A percentile compares a stretch with the other conserved stretches of the same genome.
Conservation (phyloP, 2,888 invertebrate genomes). For the Luperina nickerlii region DNA sequence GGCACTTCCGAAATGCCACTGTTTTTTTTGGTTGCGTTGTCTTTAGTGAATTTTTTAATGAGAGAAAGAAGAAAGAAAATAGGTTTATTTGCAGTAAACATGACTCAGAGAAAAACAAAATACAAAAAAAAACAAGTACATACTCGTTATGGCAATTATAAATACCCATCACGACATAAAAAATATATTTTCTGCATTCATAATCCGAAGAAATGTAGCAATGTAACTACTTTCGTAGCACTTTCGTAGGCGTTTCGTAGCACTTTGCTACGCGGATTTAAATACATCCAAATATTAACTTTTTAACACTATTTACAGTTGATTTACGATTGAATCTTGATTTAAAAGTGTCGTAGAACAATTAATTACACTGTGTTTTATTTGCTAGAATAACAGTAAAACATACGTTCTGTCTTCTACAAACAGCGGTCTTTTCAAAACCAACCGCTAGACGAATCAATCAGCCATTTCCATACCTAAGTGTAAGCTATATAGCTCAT, state of each 20-base stretch:
- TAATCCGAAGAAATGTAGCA: background rate
- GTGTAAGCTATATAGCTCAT: constrained; percentile 37
- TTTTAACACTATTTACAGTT: background rate
- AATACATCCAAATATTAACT: background rate
- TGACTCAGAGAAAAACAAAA: too few relatives aligned
- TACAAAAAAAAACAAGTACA: background rate
- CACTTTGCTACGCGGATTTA: constrained; percentile 33
- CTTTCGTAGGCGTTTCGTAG: constrained; percentile 61
- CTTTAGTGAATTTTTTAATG: background rate
- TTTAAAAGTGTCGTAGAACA: background rate
- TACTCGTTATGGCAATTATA: background rate
- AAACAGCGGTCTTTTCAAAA: constrained; percentile 5
- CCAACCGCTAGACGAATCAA: constrained; percentile 46
- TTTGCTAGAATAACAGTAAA: background rate
- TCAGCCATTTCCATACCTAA: constrained; percentile 19
- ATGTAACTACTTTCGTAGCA: constrained; percentile 43
- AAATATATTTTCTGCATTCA: background rate
- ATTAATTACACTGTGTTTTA: too few relatives aligned
- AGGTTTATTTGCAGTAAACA: too few relatives aligned
- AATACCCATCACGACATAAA: background rate
- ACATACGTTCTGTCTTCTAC: background rate
- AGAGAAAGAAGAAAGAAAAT: background rate
- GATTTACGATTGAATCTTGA: background rate
- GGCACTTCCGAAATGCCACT: too few relatives aligned
- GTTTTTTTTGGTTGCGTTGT: too few relatives aligned